Conservation (phyloP, 2,888 invertebrate genomes). For the Melikaiella ostensackeni region DNA sequence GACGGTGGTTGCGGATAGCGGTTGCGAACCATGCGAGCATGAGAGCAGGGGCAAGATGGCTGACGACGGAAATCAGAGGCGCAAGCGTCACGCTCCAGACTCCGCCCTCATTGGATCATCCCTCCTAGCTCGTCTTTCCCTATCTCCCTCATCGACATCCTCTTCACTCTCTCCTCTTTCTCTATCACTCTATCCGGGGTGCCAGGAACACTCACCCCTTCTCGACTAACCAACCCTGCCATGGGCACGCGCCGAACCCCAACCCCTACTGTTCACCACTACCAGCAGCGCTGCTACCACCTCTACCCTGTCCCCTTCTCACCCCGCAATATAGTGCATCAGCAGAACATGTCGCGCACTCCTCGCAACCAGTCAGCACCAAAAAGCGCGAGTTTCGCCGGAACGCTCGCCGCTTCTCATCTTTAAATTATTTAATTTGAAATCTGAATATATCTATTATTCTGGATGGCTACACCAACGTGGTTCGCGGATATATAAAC, state of each 20-base stretch:
- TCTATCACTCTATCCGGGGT: slow-evolving; percentile 39
- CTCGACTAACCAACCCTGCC: slow-evolving; percentile 54
- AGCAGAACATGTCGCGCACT: slow-evolving; percentile 70
- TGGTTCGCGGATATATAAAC: background rate
- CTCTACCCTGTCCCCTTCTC: slow-evolving; percentile 53
- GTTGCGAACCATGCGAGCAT: slow-evolving; percentile 64
- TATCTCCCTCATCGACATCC: slow-evolving; percentile 21
- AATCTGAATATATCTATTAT: background rate
- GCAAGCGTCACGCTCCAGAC: slow-evolving; percentile 63
- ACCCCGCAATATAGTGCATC: slow-evolving; percentile 62
- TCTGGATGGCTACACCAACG: background rate
- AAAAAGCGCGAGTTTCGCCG: slow-evolving; percentile 61
- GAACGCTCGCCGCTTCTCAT: slow-evolving; percentile 17
- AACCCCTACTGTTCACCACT: slow-evolving; percentile 53
- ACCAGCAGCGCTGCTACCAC: slow-evolving; percentile 47
- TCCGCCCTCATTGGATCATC: slow-evolving; percentile 57
- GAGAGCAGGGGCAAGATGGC: slow-evolving; percentile 70
- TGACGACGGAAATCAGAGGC: slow-evolving; percentile 60
- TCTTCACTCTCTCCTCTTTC: slow-evolving; percentile 40
- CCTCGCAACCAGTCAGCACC: slow-evolving; percentile 68
- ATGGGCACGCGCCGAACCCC: slow-evolving; percentile 53
- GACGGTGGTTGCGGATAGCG: slow-evolving; percentile 71
- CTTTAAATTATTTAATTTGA: background rate
- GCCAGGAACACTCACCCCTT: slow-evolving; percentile 54
- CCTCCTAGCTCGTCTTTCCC: slow-evolving; percentile 23